phyloP scores from a whole-genome alignment of 2,113 vertebrate species.

The Pitta sordida region DNA sequence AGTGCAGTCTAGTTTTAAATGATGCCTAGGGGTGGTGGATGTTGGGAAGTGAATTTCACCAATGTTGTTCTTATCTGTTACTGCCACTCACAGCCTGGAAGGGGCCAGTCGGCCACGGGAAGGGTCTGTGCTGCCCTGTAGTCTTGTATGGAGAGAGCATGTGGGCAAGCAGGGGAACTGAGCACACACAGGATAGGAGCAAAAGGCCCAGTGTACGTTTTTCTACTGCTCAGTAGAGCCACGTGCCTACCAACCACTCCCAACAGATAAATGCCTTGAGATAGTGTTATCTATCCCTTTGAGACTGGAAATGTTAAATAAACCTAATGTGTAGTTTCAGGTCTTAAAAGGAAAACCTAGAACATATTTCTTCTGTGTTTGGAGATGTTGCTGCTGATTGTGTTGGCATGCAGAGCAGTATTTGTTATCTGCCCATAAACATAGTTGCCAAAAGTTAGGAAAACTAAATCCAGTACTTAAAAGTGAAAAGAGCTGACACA shows the following conservation, averaged over 20 bases:
- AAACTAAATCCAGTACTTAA: background rate
- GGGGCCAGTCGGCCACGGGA: background rate
- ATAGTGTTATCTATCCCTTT: constrained; percentile 1
- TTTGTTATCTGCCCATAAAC: constrained; percentile 5
- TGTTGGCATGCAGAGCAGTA: background rate
- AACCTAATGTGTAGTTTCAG: background rate
- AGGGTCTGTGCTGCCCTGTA: background rate
- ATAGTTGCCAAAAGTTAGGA: background rate
- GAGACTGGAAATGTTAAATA: background rate
- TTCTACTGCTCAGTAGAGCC: background rate
- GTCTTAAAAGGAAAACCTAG: background rate
- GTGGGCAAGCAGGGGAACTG: background rate
- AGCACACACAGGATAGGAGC: background rate
- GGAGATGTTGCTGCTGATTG: background rate
- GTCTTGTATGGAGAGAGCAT: rapidly evolving
- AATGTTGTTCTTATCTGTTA: background rate
- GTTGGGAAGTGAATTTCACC: background rate
- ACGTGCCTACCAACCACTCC: background rate
- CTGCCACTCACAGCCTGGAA: background rate
- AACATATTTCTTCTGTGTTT: background rate
- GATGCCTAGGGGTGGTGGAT: background rate
- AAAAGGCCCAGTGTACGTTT: background rate
- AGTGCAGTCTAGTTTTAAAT: background rate
- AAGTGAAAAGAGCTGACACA: background rate
- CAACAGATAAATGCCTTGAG: background rate